Percentiles rank a stretch among this genome's conserved stretches.
phyloP scores from a whole-genome alignment of 2,888 invertebrate genomes.

The Cataglyphis albicans region DNA sequence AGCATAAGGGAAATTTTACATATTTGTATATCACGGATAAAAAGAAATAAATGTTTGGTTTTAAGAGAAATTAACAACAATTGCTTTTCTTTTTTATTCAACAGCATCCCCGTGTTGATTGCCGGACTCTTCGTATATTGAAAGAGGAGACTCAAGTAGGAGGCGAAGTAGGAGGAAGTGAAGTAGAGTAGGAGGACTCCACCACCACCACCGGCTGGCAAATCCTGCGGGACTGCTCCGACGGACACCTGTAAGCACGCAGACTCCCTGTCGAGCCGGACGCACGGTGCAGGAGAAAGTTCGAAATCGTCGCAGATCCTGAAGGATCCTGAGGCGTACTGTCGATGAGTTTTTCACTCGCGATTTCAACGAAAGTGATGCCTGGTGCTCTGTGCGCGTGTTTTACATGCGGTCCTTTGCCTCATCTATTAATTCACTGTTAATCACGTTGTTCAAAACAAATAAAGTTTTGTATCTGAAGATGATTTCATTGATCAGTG shows the following conservation, averaged over 20 bases:
- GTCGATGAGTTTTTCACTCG: constrained; percentile 35
- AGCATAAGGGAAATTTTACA: neutral
- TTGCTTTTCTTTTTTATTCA: constrained; percentile 42
- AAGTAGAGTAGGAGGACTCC: constrained; percentile 74
- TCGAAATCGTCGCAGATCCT: constrained; percentile 73
- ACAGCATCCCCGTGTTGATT: constrained; percentile 59
- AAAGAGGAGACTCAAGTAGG: constrained; percentile 53
- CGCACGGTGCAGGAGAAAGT: constrained; percentile 66
- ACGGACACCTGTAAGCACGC: constrained; percentile 84
- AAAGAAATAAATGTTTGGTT: neutral
- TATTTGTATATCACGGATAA: neutral
- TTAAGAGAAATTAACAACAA: constrained; percentile 1
- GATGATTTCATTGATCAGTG: neutral
- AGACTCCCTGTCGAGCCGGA: constrained; percentile 76
- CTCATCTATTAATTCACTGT: neutral
- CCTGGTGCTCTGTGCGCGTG: constrained; percentile 27
- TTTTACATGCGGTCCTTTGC: neutral
- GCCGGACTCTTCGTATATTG: constrained; percentile 58
- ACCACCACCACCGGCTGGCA: constrained; percentile 71
- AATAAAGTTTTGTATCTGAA: neutral
- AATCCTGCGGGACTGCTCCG: constrained; percentile 76
- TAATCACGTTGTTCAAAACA: neutral
- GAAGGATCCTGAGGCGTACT: constrained; percentile 61
- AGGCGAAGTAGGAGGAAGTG: constrained; percentile 73
- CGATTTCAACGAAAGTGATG: constrained; percentile 29